A percentile compares a stretch with the other conserved stretches of the same genome.
Evolutionary conservation across 2,113 vertebrate species (phyloP).

Genomic region (Microtus oregoni): DNA sequence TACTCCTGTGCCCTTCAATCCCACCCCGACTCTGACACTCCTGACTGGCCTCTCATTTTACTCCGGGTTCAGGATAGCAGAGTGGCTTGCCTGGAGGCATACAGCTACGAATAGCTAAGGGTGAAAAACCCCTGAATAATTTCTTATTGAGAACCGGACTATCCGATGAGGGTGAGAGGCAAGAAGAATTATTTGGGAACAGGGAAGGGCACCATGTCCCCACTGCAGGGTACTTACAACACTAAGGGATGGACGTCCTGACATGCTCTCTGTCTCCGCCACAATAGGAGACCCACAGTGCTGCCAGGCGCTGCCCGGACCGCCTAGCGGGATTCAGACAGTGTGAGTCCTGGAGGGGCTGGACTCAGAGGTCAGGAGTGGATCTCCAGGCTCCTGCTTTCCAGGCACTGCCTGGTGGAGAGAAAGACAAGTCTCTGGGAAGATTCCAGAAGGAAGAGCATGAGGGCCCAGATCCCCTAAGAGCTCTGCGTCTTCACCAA

Average conservation of each 20-base stretch:
- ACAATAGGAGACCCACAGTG: constrained; percentile 69
- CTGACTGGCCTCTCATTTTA: neutral
- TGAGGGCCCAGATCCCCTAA: neutral
- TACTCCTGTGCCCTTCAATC: neutral
- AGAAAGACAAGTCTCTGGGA: neutral
- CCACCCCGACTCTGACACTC: neutral
- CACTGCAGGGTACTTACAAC: neutral
- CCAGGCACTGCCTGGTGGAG: neutral
- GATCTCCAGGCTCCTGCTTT: neutral
- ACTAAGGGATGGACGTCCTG: constrained; percentile 21
- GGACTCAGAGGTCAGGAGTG: constrained; percentile 39
- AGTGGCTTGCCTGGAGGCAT: neutral
- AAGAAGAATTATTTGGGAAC: constrained; percentile 3
- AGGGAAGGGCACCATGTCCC: neutral
- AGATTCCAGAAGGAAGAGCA: neutral
- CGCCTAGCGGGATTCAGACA: constrained; percentile 42
- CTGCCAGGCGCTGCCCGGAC: constrained; percentile 65
- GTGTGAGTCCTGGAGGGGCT: neutral
- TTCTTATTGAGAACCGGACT: neutral
- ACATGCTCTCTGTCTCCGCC: constrained; percentile 64
- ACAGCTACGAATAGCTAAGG: neutral
- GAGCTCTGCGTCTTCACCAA: neutral
- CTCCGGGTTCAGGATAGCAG: neutral
- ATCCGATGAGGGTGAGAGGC: neutral
- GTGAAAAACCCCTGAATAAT: neutral